These are phyloP conservation scores for Drosophila putrida DNA, from an alignment of 2,888 invertebrate genomes.

Conservation along the genomic window DNA sequence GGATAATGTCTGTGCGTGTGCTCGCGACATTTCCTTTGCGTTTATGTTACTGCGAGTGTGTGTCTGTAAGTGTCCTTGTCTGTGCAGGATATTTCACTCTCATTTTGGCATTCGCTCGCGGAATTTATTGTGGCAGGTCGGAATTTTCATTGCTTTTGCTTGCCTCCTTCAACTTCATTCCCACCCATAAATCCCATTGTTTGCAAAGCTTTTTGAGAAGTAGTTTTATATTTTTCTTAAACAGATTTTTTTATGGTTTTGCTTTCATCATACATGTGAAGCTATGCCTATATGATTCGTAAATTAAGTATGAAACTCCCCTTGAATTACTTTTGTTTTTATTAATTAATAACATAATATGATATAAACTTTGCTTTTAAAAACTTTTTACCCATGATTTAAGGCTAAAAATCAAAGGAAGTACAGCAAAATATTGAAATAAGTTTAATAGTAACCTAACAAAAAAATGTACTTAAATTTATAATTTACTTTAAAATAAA, in stretches of 20 bases:
- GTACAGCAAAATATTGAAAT: too few species aligned
- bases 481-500: too few species aligned
- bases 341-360: too few species aligned
- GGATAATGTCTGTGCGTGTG: slow-evolving; percentile 27
- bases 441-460: too few species aligned
- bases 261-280: too few species aligned
- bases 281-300: too few species aligned
- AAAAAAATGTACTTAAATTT: too few species aligned
- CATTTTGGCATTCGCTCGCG: slow-evolving; percentile 63
- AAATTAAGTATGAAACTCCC: too few species aligned
- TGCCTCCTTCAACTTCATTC: slow-evolving; percentile 16
- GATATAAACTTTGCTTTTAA: too few species aligned
- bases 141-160: slow-evolving; percentile 75
- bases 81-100: slow-evolving; percentile 66
- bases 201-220: slow-evolving; percentile 1
- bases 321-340: too few species aligned
- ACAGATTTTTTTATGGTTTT: not conserved
- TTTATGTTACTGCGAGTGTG: slow-evolving; percentile 30
- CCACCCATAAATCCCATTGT: not conserved
- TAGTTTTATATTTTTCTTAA: slow-evolving; percentile 1
- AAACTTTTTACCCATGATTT: too few species aligned
- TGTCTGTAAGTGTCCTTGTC: slow-evolving; percentile 18
- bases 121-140: slow-evolving; percentile 83
- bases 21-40: slow-evolving; percentile 39
- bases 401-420: too few species aligned